Evolutionary conservation across 2,797 vertebrate genomes (phyloP).

Genomic region (Sparidentex hasta): DNA sequence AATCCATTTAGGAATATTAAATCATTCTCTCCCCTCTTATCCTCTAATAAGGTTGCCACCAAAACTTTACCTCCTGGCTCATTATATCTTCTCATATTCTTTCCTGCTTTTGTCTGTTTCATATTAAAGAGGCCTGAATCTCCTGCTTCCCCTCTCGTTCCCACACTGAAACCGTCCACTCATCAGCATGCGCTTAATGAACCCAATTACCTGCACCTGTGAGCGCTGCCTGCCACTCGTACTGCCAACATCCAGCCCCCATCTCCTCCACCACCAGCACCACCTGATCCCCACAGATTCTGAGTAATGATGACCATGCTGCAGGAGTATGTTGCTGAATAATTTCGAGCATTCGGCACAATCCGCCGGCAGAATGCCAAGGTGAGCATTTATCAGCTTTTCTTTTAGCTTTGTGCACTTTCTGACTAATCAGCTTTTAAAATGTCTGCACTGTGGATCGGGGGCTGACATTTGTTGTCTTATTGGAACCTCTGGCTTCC

Average conservation of each 20-base stretch:
- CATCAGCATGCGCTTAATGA: conserved; percentile 27
- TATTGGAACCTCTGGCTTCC: background rate
- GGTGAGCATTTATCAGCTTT: background rate
- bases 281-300: conserved; percentile 35
- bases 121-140: background rate
- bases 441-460: background rate
- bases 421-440: background rate
- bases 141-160: background rate
- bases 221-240: conserved; percentile 3
- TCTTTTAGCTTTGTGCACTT: background rate
- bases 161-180: background rate
- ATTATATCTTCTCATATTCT: background rate
- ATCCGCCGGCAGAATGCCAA: background rate
- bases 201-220: conserved; percentile 32
- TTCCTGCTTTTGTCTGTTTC: background rate
- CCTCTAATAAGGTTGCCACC: background rate
- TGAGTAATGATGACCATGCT: conserved; percentile 19
- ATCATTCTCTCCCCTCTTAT: background rate
- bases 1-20: background rate
- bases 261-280: background rate
- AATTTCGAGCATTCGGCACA: background rate
- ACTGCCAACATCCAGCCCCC: background rate
- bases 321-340: conserved; percentile 1
- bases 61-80: background rate
- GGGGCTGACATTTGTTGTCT: background rate